phyloP scores from a whole-genome alignment of 2,113 vertebrate genomes.

The Camelus dromedarius region DNA sequence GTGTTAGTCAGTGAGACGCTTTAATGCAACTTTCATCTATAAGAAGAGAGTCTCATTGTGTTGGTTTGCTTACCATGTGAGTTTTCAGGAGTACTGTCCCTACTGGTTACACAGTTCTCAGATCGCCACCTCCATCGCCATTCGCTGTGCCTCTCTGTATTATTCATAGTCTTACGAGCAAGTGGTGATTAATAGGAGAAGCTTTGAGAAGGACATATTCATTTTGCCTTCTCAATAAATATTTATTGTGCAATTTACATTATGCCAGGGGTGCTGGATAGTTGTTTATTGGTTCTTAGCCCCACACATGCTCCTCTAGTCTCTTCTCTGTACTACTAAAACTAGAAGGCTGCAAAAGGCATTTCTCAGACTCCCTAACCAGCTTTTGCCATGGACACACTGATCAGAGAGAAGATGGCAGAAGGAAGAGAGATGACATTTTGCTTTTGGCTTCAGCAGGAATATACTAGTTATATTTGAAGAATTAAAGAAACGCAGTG shows the following conservation, averaged over 20 bases:
- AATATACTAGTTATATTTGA: not conserved
- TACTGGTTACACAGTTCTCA: not conserved
- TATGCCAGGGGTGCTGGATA: constrained; percentile 16
- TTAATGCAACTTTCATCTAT: not conserved
- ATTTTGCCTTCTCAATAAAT: constrained; percentile 59
- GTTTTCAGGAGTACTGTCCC: not conserved
- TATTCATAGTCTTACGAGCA: not conserved
- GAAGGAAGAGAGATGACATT: not conserved
- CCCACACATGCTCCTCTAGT: not conserved
- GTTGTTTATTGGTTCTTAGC: constrained; percentile 47
- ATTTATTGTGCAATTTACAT: constrained; percentile 59
- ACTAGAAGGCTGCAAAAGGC: not conserved
- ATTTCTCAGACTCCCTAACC: not conserved
- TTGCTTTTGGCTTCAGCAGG: not conserved
- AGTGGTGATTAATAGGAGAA: constrained; percentile 49
- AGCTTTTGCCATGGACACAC: not conserved
- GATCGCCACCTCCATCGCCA: not conserved
- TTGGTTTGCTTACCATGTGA: not conserved
- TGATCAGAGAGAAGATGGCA: not conserved
- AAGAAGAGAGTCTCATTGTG: not conserved
- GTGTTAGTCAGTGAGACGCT: not conserved
- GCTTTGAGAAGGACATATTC: constrained; percentile 27
- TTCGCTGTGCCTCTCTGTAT: not conserved
- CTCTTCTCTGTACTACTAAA: not conserved
- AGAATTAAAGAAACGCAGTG: not conserved